These are phyloP conservation scores for Nemoura dubitans DNA, from an alignment of 2,888 invertebrate genomes.

Conservation along the genomic window DNA sequence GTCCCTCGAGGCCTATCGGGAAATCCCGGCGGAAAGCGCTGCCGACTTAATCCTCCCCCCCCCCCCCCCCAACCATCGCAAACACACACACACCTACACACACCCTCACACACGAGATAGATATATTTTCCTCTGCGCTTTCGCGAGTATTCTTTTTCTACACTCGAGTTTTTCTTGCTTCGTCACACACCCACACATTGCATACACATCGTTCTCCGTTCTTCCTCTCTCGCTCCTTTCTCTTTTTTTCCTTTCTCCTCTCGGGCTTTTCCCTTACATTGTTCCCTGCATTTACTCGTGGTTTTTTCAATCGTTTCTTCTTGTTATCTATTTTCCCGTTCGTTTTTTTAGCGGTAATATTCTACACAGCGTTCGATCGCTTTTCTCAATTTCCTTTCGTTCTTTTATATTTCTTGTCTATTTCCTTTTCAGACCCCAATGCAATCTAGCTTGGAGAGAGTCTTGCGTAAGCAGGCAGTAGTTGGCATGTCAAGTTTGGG, in stretches of 20 bases:
- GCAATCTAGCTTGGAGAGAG: background rate
- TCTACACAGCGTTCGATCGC: slow-evolving; percentile 24
- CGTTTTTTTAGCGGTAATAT: slow-evolving; percentile 13
- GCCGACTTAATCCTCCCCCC: background rate
- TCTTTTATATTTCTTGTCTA: slow-evolving; percentile 23
- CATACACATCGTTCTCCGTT: background rate
- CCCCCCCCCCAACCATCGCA: background rate
- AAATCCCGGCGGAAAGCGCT: background rate
- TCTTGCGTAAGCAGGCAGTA: background rate
- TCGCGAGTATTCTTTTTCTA: background rate
- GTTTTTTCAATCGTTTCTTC: slow-evolving; percentile 22
- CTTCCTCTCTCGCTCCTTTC: background rate
- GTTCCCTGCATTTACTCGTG: slow-evolving; percentile 30
- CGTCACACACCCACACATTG: background rate
- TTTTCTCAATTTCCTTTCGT: slow-evolving; percentile 33
- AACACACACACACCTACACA: background rate
- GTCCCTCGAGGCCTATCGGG: background rate
- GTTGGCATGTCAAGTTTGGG: background rate
- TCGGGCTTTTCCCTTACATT: background rate
- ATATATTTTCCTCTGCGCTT: background rate
- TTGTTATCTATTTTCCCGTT: slow-evolving; percentile 29
- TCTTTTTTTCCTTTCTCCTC: background rate
- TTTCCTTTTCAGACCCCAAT: background rate
- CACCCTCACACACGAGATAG: background rate
- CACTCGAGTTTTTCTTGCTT: background rate